Evolutionary conservation across 2,888 invertebrate species (phyloP), one percentile per base, ranked within the genome.

Genomic region (Steromphala cineraria): DNA sequence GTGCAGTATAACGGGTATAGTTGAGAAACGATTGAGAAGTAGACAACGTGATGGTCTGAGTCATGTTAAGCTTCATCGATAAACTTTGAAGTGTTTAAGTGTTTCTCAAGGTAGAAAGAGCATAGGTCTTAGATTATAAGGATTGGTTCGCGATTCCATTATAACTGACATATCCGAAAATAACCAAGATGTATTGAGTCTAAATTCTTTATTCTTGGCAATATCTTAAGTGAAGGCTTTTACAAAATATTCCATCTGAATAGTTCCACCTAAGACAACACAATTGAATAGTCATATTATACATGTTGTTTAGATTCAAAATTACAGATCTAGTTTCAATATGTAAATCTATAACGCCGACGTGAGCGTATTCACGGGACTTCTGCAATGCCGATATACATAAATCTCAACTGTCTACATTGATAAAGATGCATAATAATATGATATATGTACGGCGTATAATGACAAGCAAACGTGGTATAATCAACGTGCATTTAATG

Each of bases 401-500:
- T 31, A 36, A 36, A 71, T 36, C 31, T 71, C 36, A 71, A 71
- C 15, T 36, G 19, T 71, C 71, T 71, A 71, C 40, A 36, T 36
- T 71, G 71, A 36, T 36, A 71, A 40, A 71, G 71, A 36, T 71
- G 40, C 40, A 71, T 71, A 36, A 71, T 71, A 36, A 71, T 71
- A 71, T 71, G 62, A 71, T 40, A 71, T 31, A 71, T 71, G 71
- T 31, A 19, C 36, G 71, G 28, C 31, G 71, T 31, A n/a, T 40
- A 36, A 71, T 36, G 71, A 71, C 36, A 71, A 71, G 71, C 71
- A 31, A 31, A n/a, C 17, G 71, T 36, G 71, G 36, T 21, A 71
- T 71, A 36, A 71, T 36, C 31, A 71, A 71, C 71, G 71, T 71
- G 71, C 71, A 71, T 71, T 71, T 40, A 71, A 71, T 71, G 36